Base-by-base conservation (phyloP, 2,888 invertebrate species). In the Drosophila pegasa region DNA sequence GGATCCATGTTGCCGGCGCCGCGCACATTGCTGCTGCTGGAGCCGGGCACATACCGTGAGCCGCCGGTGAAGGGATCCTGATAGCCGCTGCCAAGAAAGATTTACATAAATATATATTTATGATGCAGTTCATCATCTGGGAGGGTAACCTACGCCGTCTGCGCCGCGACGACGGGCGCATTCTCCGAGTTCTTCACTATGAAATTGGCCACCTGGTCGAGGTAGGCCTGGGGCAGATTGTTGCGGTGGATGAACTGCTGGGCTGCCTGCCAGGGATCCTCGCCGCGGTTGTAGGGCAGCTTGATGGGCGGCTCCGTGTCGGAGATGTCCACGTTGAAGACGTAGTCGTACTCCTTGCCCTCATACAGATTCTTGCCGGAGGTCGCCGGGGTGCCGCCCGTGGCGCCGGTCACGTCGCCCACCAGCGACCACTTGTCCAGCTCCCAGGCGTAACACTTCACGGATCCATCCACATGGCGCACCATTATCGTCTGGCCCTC, bases 271-370 rank as follows among this genome's bases (percentile, higher is more conserved):
- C 98, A 99, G 0, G 98, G 98, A 93, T 99, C 98, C 78, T 99
- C 97, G 20, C 94, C 95, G 66, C 94, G 94, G 92, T 99, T 98
- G 91, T 96, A 99, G 0, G 98, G 98, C 73, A 99, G 93, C 91
- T 99, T 98, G 18, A 98, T 93, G 0, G 97, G 95, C 0, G 97
- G 97, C 50, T 95, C 95, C 1, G 96, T 97, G 89, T 98, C 98
- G 89, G 98, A 97, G 59, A 99, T 96, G 87, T 98, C 98, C n/a
- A 99, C 97, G 75, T 95, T 96, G 92, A 99, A 99, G 29, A 99
- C 98, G 92, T 95, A 98, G 93, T 99, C 99, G 90, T 98, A 99
- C 88, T 97, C 96, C 72, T 96, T 95, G 79, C 98, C 98, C 89
- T 98, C 96, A 89, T 94, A 95, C 87, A 96, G 93, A 7, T 95